Conservation (phyloP, 2,888 invertebrate genomes). For the Catocala sponsa region DNA sequence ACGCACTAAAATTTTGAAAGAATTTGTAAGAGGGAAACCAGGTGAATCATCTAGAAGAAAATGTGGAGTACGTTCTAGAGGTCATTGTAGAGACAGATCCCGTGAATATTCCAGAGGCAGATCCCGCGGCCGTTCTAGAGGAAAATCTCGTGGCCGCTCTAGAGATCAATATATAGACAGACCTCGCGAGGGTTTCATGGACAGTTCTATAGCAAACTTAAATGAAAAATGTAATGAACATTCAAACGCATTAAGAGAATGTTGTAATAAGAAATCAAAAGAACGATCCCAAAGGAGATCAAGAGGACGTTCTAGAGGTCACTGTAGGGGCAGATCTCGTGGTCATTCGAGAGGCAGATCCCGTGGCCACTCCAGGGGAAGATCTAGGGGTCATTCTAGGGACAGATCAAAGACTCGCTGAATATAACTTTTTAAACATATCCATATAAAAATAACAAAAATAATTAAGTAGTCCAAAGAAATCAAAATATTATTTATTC, state of each 20-base stretch:
- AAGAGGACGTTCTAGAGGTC: constrained; percentile 15
- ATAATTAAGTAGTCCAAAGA: too few species aligned
- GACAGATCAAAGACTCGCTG: constrained; percentile 9
- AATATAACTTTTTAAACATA: too few species aligned
- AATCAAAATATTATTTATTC: too few species aligned
- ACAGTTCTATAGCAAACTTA: constrained; percentile 21
- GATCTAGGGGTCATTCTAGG: constrained; percentile 12
- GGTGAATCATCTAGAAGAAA: not conserved
- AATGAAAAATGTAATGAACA: constrained; percentile 1
- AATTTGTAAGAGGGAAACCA: not conserved
- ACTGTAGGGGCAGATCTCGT: constrained; percentile 24
- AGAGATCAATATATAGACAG: too few species aligned
- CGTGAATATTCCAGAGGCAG: not conserved
- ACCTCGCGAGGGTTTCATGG: too few species aligned
- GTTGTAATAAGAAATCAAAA: constrained; percentile 8
- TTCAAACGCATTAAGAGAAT: not conserved
- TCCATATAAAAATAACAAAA: too few species aligned
- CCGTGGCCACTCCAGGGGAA: constrained; percentile 9
- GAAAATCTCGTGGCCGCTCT: not conserved
- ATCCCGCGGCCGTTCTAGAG: not conserved
- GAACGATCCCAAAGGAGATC: constrained; percentile 10
- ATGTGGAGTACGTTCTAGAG: not conserved
- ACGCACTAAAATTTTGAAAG: not conserved
- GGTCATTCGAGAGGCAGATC: constrained; percentile 16
- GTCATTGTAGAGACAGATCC: not conserved